A percentile compares a stretch with the other conserved stretches of the same genome.
Conservation (phyloP, 2,888 invertebrate genomes). For the Dioctria linearis region DNA sequence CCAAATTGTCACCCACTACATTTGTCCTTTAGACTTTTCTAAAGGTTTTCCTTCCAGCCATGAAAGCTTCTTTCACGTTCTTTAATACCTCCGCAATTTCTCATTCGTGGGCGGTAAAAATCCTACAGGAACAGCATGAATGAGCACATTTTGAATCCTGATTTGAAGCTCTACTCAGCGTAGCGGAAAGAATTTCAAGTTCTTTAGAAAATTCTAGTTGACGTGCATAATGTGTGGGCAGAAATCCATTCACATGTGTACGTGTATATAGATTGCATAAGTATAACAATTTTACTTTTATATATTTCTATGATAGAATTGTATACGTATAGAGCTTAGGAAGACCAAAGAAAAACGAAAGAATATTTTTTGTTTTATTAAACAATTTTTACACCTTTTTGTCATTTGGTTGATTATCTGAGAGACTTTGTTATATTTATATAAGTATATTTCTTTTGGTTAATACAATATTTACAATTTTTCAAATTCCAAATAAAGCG, state of each 20-base stretch:
- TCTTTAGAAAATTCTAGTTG: constrained; percentile 12
- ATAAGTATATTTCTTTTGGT: too few relatives aligned
- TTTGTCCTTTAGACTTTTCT: constrained; percentile 11
- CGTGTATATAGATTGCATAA: background rate
- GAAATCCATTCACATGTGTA: background rate
- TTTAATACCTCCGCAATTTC: constrained; percentile 8
- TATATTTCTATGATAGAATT: background rate
- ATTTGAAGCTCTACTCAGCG: constrained; percentile 37
- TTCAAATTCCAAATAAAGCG: too few relatives aligned
- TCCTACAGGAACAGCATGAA: constrained; percentile 22
- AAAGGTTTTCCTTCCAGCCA: constrained; percentile 1
- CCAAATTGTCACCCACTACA: constrained; percentile 13
- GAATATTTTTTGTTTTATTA: too few relatives aligned
- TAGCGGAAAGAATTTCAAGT: constrained; percentile 6
- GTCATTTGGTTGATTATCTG: too few relatives aligned
- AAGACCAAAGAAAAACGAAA: too few relatives aligned
- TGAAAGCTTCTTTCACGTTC: constrained; percentile 30
- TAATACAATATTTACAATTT: too few relatives aligned
- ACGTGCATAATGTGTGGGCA: constrained; percentile 5
- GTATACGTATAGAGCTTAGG: too few relatives aligned
- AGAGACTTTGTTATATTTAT: too few relatives aligned
- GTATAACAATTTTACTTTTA: background rate
- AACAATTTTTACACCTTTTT: too few relatives aligned
- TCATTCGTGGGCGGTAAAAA: constrained; percentile 15
- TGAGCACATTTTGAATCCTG: constrained; percentile 31